Conservation (phyloP, 1,140 invertebrate species). For the Drosophila micromelanica region DNA sequence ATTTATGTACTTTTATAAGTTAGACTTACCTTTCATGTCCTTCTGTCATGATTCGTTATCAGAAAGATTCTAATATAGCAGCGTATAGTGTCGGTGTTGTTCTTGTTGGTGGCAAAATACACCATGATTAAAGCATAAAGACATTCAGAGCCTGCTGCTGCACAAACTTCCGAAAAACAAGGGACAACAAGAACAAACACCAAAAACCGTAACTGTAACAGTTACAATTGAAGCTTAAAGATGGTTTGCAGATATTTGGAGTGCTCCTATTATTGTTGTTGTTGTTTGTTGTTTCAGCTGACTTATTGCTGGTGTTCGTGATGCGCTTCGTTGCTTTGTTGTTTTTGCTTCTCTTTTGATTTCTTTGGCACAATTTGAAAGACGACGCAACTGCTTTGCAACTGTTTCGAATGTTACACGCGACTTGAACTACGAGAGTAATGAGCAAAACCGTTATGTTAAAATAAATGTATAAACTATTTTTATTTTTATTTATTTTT, state of each 20-base stretch:
- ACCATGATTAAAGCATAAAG: slow-evolving; percentile 89
- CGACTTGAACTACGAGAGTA: slow-evolving; percentile 14
- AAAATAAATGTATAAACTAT: slow-evolving; percentile 15
- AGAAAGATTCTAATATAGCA: slow-evolving; percentile 89
- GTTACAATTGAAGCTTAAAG: background rate
- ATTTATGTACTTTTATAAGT: too few species aligned
- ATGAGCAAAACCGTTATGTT: slow-evolving; percentile 14
- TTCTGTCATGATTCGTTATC: slow-evolving; percentile 90
- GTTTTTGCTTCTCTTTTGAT: slow-evolving; percentile 30
- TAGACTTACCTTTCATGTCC: slow-evolving; percentile 89
- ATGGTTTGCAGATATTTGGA: slow-evolving; percentile 13
- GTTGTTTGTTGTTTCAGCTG: slow-evolving; percentile 9
- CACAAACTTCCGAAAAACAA: slow-evolving; percentile 73
- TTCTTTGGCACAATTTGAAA: slow-evolving; percentile 59
- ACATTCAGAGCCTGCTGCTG: slow-evolving; percentile 85
- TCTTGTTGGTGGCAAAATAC: slow-evolving; percentile 86
- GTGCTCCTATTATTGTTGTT: slow-evolving; percentile 20
- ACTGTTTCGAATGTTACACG: slow-evolving; percentile 42
- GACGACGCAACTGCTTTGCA: slow-evolving; percentile 33
- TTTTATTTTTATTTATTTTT: slow-evolving; percentile 9
- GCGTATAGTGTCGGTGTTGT: slow-evolving; percentile 86
- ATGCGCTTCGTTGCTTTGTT: slow-evolving; percentile 32
- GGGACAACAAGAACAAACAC: slow-evolving; percentile 48
- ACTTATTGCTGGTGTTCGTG: slow-evolving; percentile 10
- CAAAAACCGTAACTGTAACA: slow-evolving; percentile 25